Evolutionary conservation across 2,797 vertebrate genomes (phyloP), one percentile per base, ranked within the genome.

Genomic region (Potorous gilbertii): DNA sequence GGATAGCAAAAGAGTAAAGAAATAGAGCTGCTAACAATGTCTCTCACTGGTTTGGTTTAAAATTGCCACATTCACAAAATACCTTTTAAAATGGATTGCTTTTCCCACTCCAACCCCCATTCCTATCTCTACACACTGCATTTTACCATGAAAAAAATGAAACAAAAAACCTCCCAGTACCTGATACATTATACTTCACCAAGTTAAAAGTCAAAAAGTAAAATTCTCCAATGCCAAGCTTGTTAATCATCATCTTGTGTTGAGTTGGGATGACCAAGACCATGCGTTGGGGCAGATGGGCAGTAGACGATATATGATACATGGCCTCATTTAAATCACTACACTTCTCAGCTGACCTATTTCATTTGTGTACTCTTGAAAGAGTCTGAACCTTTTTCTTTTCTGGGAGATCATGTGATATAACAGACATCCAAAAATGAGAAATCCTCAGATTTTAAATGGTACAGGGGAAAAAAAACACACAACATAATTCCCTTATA

Each of bases 211-310:
- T 81, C 66, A 81, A 46, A 8, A 81, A 5, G 56, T 0, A 3
- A 31, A 4, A 0, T 0, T 34, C 28, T 94, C 50, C 55, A 14
- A 52, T 0, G n/a, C 8, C n/a, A 74, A 54, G 21, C 56, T 87
- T 31, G 5, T 1, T 21, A 3, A 0, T 11, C 1, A 0, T 29
- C 0, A 91, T 59, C 90, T 27, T 56, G 34, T 14, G 34, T 24
- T 5, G 56, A 27, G 18, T 52, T 1, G 1, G 11, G 0, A 0
- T 0, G n/a, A 57, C 90, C 46, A 0, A 9, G 66, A 52, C 40
- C 0, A 0, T 2, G 34, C 56, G n/a, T 0, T 0, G 0, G n/a
- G 52, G 66, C n/a, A 24, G 10, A 50, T 1, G 56, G 50, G 89
- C 13, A 40, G 0, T 87, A 87, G 21, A 87, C 27, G 10, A 87